A percentile compares a stretch with the other conserved stretches of the same genome.
These are phyloP conservation scores for Sarcophilus harrisii DNA, from an alignment of 2,797 vertebrate species.

Conservation along the genomic window DNA sequence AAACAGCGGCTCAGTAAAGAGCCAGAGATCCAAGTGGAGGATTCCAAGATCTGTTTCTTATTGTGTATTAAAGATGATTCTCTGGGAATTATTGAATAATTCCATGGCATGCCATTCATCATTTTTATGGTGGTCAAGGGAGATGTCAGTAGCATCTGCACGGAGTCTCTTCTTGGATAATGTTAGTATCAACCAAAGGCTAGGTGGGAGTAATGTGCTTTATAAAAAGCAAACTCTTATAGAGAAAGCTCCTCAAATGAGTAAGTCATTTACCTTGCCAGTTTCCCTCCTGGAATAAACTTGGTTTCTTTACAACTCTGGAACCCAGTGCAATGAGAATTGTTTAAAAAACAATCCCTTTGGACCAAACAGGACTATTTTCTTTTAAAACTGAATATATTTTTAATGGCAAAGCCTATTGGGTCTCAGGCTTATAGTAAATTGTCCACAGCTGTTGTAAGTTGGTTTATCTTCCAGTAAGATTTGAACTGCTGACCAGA, in stretches of 20 bases:
- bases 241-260: conserved; percentile 51
- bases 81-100: conserved; percentile 78
- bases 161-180: conserved; percentile 74
- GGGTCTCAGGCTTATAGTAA: conserved; percentile 62
- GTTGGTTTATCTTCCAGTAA: conserved; percentile 73
- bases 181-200: conserved; percentile 51
- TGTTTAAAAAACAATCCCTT: neutral
- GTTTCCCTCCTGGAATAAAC: conserved; percentile 39
- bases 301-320: conserved; percentile 43
- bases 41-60: conserved; percentile 81
- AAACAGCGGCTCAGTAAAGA: conserved; percentile 73
- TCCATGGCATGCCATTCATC: conserved; percentile 79
- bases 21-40: conserved; percentile 75
- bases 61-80: conserved; percentile 76
- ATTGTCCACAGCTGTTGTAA: conserved; percentile 76
- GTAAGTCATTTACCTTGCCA: conserved; percentile 47
- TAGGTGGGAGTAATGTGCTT: conserved; percentile 38
- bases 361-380: conserved; percentile 30
- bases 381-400: conserved; percentile 57
- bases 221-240: conserved; percentile 21
- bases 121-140: conserved; percentile 78
- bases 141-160: conserved; percentile 76
- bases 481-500: conserved; percentile 74
- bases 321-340: conserved; percentile 38
- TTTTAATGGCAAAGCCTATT: conserved; percentile 63